Conservation (phyloP, 2,888 invertebrate species). For the Carterocephalus palaemon region DNA sequence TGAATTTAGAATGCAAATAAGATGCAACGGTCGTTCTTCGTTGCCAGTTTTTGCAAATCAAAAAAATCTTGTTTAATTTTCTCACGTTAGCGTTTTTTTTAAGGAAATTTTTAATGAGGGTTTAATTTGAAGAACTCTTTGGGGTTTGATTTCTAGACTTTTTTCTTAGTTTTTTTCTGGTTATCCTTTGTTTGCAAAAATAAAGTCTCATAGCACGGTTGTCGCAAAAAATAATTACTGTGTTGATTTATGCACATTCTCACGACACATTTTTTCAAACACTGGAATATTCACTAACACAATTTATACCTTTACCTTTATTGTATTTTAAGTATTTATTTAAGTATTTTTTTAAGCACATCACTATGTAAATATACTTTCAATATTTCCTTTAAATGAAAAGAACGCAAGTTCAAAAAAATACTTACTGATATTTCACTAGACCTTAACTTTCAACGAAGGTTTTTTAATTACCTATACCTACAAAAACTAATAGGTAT, state of each 20-base stretch:
- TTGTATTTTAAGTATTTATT: conserved; percentile 7
- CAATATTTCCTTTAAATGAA: too few relatives aligned
- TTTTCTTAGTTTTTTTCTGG: conserved; percentile 49
- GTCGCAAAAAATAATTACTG: conserved; percentile 74
- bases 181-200: conserved; percentile 67
- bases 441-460: too few relatives aligned
- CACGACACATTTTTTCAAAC: conserved; percentile 4
- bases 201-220: conserved; percentile 74
- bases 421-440: too few relatives aligned
- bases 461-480: too few relatives aligned
- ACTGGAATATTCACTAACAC: too few relatives aligned
- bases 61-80: conserved; percentile 70
- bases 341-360: not conserved
- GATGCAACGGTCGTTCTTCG: conserved; percentile 63
- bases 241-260: conserved; percentile 66
- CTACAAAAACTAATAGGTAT: too few relatives aligned
- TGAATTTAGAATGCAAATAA: conserved; percentile 63
- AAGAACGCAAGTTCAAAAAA: too few relatives aligned
- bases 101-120: conserved; percentile 69
- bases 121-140: conserved; percentile 78
- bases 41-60: conserved; percentile 42
- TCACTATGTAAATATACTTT: too few relatives aligned
- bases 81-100: conserved; percentile 71
- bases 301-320: too few relatives aligned
- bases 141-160: conserved; percentile 69